phyloP scores from a whole-genome alignment of 92 coral and sea anemone species.

The Zoanthus sociatus region DNA sequence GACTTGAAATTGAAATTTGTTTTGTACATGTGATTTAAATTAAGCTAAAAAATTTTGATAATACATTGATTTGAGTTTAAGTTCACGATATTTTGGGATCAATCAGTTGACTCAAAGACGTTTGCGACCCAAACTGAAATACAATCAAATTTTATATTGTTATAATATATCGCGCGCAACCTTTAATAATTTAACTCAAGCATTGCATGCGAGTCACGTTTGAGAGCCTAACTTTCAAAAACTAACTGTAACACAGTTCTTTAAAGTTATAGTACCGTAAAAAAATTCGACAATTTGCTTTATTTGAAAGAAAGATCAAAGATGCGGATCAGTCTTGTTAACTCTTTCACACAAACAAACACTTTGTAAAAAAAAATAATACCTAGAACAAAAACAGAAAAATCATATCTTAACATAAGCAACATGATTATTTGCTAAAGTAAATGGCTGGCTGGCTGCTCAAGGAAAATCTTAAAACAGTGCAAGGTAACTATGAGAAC shows the following conservation, averaged over 20 bases:
- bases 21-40: conserved; percentile 20
- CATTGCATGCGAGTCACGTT: too few relatives aligned
- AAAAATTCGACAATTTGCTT: background rate
- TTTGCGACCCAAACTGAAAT: background rate
- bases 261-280: background rate
- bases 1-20: background rate
- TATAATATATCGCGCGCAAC: too few relatives aligned
- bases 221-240: background rate
- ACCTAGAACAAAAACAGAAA: background rate
- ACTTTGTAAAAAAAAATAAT: background rate
- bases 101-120: background rate
- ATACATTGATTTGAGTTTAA: conserved; percentile 10
- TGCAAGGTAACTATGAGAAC: too few relatives aligned
- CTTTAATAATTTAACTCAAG: too few relatives aligned
- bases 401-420: background rate
- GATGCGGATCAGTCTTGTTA: background rate
- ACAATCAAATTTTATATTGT: too few relatives aligned
- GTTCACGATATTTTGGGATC: background rate
- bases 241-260: background rate
- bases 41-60: background rate
- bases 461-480: too few relatives aligned
- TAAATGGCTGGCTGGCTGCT: too few relatives aligned
- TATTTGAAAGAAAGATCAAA: background rate
- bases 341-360: background rate
- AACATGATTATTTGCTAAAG: too few relatives aligned